These are phyloP conservation scores for Epinotia nisella DNA, from an alignment of 2,888 invertebrate genomes.

Conservation along the genomic window DNA sequence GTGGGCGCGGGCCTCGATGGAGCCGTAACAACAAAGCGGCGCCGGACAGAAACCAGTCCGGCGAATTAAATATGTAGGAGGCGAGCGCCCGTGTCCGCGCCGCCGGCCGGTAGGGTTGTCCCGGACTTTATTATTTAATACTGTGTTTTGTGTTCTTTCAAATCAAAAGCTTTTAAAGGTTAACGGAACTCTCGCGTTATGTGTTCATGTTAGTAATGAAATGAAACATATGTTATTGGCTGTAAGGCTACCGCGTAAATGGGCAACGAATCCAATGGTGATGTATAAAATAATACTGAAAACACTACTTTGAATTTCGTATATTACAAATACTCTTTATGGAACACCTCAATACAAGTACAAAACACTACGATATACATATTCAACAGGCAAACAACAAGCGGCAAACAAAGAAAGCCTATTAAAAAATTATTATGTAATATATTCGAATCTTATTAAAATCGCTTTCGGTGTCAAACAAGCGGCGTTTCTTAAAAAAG, in stretches of 20 bases:
- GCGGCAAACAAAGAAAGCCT: too few relatives aligned
- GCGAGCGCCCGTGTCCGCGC: slow-evolving; percentile 75
- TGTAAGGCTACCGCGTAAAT: not conserved
- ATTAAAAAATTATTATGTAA: too few relatives aligned
- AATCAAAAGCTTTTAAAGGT: slow-evolving; percentile 3
- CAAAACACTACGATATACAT: too few relatives aligned
- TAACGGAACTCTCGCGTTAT: not conserved
- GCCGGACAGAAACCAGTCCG: slow-evolving; percentile 81
- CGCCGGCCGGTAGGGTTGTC: slow-evolving; percentile 47
- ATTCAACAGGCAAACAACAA: too few relatives aligned
- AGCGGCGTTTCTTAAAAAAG: too few relatives aligned
- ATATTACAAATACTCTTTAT: too few relatives aligned
- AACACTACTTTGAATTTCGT: too few relatives aligned
- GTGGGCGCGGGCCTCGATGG: slow-evolving; percentile 64
- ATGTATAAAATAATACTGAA: too few relatives aligned
- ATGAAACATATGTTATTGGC: not conserved
- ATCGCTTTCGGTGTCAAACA: too few relatives aligned
- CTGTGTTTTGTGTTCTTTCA: not conserved
- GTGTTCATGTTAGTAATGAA: not conserved
- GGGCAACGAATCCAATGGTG: too few relatives aligned
- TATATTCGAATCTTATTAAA: too few relatives aligned
- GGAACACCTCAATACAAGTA: too few relatives aligned
- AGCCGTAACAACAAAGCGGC: slow-evolving; percentile 80
- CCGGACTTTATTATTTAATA: slow-evolving; percentile 21
- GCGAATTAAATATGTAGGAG: slow-evolving; percentile 85